Base-by-base conservation (phyloP, 2,797 vertebrate genomes). In the Lagodon rhomboides region DNA sequence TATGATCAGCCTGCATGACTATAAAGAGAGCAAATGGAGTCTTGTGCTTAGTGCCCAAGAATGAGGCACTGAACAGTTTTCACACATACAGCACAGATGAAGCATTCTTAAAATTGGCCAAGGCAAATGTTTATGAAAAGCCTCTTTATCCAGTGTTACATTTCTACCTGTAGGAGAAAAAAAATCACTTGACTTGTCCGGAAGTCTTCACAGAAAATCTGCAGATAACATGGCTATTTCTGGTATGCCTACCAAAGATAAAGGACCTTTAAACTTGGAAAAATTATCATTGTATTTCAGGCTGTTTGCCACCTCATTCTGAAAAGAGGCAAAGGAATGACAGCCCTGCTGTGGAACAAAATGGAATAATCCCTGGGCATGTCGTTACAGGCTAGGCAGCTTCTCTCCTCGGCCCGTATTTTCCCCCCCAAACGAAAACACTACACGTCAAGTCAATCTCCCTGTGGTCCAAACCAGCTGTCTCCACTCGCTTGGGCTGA, bases 21-120 rank as follows among this genome's bases (percentile, higher is more conserved):
- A 91, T 92, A 93, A 93, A 92, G 91, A 92, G 85, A 89, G 93
- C 89, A 93, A 92, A 93, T 88, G 87, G 86, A 91, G 89, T 76
- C 85, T 84, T 87, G 83, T 79, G 78, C 87, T 86, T 79, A 59
- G 79, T 84, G 79, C 85, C 77, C 75, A 78, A 92, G 89, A 91
- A 87, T 90, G 87, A 89, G 67, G 54, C 75, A 74, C 79, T 72
- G 71, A 72, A 86, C 59, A 64, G 41, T 72, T 83, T 87, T 82
- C 65, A 60, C 72, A 80, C 61, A 46, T 38, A 38, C 38, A 38
- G 66, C 68, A 75, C 41, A 58, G 51, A 82, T 30, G 18, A 67
- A 75, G 55, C 44, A 66, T 74, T 85, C 55, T 71, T 70, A 65
- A 68, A 83, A 77, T 34, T 53, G 41, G 46, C 61, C 51, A 77